Conservation (phyloP, 2,113 vertebrate species). For the Apteryx mantelli region DNA sequence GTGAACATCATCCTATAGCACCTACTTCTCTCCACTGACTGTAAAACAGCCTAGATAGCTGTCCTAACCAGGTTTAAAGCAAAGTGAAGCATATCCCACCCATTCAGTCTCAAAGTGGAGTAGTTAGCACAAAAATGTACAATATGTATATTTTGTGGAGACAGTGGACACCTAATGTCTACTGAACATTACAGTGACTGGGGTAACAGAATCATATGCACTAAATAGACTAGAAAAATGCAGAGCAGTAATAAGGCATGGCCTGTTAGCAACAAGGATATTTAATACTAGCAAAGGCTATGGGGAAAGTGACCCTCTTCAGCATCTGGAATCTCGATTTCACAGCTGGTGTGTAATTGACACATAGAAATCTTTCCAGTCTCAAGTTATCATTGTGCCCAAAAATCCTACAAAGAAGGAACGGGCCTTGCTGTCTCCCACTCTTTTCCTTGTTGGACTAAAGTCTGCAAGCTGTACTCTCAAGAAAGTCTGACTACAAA, state of each 20-base stretch:
- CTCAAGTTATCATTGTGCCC: neutral
- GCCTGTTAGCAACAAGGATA: neutral
- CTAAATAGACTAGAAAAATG: neutral
- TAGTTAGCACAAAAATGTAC: neutral
- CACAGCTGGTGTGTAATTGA: neutral
- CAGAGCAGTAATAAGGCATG: neutral
- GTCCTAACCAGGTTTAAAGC: neutral
- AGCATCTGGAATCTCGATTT: neutral
- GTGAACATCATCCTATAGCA: neutral
- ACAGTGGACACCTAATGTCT: neutral
- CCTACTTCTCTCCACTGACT: neutral
- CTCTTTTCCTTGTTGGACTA: neutral
- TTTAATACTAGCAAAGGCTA: neutral
- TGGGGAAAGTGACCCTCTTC: neutral
- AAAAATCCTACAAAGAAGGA: neutral
- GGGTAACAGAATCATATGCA: neutral
- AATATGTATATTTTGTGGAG: neutral
- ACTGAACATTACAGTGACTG: neutral
- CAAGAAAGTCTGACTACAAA: neutral
- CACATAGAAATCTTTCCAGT: neutral
- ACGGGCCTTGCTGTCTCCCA: neutral
- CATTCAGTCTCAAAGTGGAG: neutral
- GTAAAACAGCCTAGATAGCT: neutral
- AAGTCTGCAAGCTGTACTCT: neutral
- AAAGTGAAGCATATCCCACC: no score